A percentile compares a stretch with the other conserved stretches of the same genome.
Evolutionary conservation across 2,888 invertebrate species (phyloP).

Genomic region (Cephus pulcher): DNA sequence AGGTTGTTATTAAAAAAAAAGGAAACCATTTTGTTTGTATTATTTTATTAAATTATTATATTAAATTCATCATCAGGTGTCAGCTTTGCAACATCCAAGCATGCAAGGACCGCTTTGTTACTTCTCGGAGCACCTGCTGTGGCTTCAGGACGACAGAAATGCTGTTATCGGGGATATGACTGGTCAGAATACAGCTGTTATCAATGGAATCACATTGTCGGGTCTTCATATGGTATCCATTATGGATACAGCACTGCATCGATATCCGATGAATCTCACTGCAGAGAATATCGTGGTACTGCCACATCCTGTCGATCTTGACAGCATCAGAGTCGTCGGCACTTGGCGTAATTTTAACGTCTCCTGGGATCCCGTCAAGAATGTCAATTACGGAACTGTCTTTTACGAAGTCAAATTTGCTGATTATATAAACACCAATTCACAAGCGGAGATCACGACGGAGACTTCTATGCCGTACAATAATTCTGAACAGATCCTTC

Average conservation of each 20-base stretch:
- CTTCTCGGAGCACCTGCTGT: conserved; percentile 84
- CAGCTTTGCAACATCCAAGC: conserved; percentile 68
- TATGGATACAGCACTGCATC: conserved; percentile 77
- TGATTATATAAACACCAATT: conserved; percentile 72
- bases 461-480: conserved; percentile 56
- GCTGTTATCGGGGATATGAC: conserved; percentile 82
- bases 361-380: conserved; percentile 81
- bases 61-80: conserved; percentile 47
- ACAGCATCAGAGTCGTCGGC: conserved; percentile 78
- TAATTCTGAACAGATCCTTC: conserved; percentile 70
- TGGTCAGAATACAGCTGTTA: conserved; percentile 78
- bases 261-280: conserved; percentile 70
- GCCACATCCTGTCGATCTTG: conserved; percentile 77
- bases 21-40: background rate
- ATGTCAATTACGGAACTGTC: conserved; percentile 83
- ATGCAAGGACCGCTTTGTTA: conserved; percentile 82
- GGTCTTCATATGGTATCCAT: conserved; percentile 79
- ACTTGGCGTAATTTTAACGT: conserved; percentile 86
- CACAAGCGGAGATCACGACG: conserved; percentile 62
- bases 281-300: conserved; percentile 73
- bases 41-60: conserved; percentile 1
- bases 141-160: conserved; percentile 81
- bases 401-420: conserved; percentile 84
- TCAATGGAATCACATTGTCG: conserved; percentile 74
- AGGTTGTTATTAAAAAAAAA: background rate